These are phyloP conservation scores for Didymodactylos carnosus DNA, from an alignment of 2,888 invertebrate genomes.

Conservation along the genomic window DNA sequence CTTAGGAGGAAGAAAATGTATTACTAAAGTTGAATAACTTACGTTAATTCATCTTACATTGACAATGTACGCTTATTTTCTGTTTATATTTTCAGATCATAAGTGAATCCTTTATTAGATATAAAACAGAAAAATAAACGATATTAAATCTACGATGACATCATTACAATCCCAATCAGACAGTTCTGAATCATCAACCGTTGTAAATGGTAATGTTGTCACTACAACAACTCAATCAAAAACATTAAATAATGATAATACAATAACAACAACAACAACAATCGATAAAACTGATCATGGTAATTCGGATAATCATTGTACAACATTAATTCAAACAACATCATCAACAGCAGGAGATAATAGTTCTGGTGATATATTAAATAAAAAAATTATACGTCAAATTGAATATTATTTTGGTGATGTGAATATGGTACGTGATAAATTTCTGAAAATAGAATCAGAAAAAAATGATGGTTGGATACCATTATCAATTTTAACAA, in stretches of 20 bases:
- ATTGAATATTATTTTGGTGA: slow-evolving; percentile 61
- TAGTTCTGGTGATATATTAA: background rate
- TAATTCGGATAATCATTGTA: background rate
- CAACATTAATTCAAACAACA: background rate
- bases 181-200: no score
- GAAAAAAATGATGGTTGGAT: slow-evolving; percentile 70
- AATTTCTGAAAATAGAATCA: slow-evolving; percentile 68
- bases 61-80: no score
- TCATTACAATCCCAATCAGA: no score
- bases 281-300: background rate
- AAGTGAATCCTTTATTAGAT: no score
- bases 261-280: background rate
- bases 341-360: background rate
- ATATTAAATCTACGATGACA: no score
- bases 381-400: slow-evolving; percentile 12
- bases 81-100: no score
- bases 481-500: slow-evolving; percentile 56
- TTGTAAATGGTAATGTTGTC: background rate
- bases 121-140: no score
- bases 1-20: no score
- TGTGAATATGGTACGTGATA: slow-evolving; percentile 70
- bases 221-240: background rate
- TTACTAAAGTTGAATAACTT: no score
- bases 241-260: background rate
- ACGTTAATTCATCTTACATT: no score